Evolutionary conservation across 64 coral and sea anemone species (phyloP).

Genomic region (Actinia tenebrosa): DNA sequence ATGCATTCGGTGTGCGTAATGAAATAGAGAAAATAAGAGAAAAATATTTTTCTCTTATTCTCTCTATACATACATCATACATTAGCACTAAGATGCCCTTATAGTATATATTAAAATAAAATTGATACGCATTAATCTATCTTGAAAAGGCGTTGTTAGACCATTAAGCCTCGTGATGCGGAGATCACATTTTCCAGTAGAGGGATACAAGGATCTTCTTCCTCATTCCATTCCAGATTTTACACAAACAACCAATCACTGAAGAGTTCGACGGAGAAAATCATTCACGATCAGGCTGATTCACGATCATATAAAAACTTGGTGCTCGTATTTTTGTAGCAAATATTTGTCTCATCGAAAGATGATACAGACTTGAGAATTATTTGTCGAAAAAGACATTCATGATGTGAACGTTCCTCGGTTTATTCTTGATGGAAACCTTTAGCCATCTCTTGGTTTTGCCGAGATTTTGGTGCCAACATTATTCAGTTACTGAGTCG

Average conservation of each 20-base stretch:
- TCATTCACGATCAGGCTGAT: too few relatives aligned
- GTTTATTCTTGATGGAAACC: background rate
- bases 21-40: too few relatives aligned
- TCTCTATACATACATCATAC: too few relatives aligned
- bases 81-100: too few relatives aligned
- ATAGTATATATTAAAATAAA: too few relatives aligned
- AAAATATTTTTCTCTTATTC: too few relatives aligned
- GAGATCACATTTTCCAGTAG: background rate
- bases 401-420: background rate
- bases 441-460: background rate
- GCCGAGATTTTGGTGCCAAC: background rate
- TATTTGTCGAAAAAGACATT: background rate
- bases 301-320: too few relatives aligned
- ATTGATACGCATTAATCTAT: too few relatives aligned
- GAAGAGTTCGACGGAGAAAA: too few relatives aligned
- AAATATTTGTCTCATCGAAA: background rate
- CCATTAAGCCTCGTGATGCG: background rate
- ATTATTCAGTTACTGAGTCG: background rate
- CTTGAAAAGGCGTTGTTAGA: too few relatives aligned
- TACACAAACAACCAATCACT: background rate
- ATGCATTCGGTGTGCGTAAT: too few relatives aligned
- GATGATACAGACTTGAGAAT: background rate
- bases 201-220: background rate
- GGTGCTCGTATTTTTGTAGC: background rate
- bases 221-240: background rate